Conservation (phyloP, 53 echinoderm and acorn worm species). For the Stichopus horrens region DNA sequence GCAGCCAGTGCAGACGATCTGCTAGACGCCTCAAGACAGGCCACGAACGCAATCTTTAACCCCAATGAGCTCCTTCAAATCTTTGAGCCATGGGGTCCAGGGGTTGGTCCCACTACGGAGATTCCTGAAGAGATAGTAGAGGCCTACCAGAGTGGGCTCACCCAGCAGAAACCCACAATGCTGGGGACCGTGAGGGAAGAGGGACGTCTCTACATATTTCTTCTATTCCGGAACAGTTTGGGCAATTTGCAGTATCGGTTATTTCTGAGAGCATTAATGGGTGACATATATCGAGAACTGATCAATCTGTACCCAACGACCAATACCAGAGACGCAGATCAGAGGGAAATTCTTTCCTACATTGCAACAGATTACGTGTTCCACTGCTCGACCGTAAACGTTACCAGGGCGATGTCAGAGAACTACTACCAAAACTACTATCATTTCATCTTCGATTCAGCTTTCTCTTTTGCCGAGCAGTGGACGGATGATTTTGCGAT, state of each 20-base stretch:
- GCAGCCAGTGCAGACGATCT: slow-evolving; percentile 28
- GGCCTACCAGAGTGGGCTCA: slow-evolving; percentile 19
- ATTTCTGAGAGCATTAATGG: slow-evolving; percentile 12
- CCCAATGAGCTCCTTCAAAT: slow-evolving; percentile 35
- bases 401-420: not conserved
- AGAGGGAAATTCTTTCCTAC: slow-evolving; percentile 31
- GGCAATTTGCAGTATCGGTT: slow-evolving; percentile 25
- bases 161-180: slow-evolving; percentile 36
- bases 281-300: not conserved
- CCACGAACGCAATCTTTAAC: slow-evolving; percentile 21
- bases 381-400: slow-evolving; percentile 35
- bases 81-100: slow-evolving; percentile 22
- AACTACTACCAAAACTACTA: slow-evolving; percentile 13
- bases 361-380: slow-evolving; percentile 31
- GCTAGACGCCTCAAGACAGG: slow-evolving; percentile 23
- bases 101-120: slow-evolving; percentile 9
- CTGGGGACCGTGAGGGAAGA: slow-evolving; percentile 12
- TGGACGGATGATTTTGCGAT: slow-evolving; percentile 31
- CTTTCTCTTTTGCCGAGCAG: slow-evolving; percentile 35
- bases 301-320: slow-evolving; percentile 16
- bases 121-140: slow-evolving; percentile 24
- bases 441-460: slow-evolving; percentile 33
- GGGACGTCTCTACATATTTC: slow-evolving; percentile 19
- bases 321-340: slow-evolving; percentile 5
- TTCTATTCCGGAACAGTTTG: slow-evolving; percentile 13